phyloP scores from a whole-genome alignment of 2,797 vertebrate species.

The Arnoldichthys spilopterus region DNA sequence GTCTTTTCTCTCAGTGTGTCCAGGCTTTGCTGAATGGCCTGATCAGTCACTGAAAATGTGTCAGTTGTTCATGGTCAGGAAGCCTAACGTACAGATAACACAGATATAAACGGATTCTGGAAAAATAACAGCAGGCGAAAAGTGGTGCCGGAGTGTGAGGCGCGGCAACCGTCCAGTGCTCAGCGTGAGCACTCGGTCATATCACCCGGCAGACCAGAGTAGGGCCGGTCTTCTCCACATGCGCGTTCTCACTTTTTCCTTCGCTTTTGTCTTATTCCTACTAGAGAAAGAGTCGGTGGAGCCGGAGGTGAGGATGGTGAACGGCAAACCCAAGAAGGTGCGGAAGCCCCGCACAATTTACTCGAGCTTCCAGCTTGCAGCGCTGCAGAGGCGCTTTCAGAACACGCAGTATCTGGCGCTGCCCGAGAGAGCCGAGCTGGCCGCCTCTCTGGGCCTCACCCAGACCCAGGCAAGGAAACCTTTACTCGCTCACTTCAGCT shows the following conservation, averaged over 20 bases:
- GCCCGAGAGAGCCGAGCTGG: constrained; percentile 96
- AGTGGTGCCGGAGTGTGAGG: too few relatives aligned
- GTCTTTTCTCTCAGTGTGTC: too few relatives aligned
- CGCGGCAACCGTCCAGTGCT: too few relatives aligned
- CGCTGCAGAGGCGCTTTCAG: constrained; percentile 94
- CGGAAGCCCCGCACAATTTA: constrained; percentile 98
- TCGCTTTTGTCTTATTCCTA: constrained; percentile 54
- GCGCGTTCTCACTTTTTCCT: neutral
- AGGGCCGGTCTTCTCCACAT: too few relatives aligned
- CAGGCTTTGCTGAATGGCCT: too few relatives aligned
- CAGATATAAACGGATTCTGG: neutral
- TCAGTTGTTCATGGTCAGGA: neutral
- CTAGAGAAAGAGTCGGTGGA: constrained; percentile 93
- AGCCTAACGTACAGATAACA: neutral
- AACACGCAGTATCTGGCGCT: constrained; percentile 98
- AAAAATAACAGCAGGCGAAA: too few relatives aligned
- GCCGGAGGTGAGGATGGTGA: constrained; percentile 97
- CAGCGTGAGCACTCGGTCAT: too few relatives aligned
- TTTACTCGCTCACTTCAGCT: neutral
- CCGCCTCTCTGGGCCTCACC: constrained; percentile 93
- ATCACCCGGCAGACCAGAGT: too few relatives aligned
- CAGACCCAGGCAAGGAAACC: constrained; percentile 93
- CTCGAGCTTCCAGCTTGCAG: constrained; percentile 98
- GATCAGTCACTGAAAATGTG: too few relatives aligned
- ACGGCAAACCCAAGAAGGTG: constrained; percentile 98